Percentiles rank a stretch among this genome's conserved stretches.
Evolutionary conservation across 1,140 invertebrate genomes (phyloP).

Genomic region (Drosophila teissieri): DNA sequence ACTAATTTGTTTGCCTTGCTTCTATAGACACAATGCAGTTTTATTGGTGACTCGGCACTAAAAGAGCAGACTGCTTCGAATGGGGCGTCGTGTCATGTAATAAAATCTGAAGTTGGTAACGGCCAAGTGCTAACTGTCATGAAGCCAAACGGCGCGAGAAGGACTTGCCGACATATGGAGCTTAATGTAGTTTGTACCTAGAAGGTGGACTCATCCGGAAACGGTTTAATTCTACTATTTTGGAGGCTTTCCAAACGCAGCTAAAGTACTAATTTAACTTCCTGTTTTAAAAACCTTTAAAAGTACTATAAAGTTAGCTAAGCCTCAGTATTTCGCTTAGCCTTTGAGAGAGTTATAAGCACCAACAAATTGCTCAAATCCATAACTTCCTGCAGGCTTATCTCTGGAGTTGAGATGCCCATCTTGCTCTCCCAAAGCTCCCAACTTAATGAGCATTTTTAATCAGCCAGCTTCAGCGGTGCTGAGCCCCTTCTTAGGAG

Average conservation of each 20-base stretch:
- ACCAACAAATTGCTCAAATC: constrained; percentile 19
- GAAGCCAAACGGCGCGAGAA: constrained; percentile 20
- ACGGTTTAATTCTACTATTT: background rate
- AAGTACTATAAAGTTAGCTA: background rate
- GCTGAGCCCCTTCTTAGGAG: constrained; percentile 17
- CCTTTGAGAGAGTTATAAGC: background rate
- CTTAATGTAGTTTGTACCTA: background rate
- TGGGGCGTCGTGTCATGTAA: constrained; percentile 5
- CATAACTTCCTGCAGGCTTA: background rate
- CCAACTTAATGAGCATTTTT: constrained; percentile 18
- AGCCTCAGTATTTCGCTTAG: background rate
- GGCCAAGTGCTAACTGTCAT: constrained; percentile 11
- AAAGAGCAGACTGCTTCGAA: constrained; percentile 4
- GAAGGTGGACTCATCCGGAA: background rate
- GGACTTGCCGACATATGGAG: constrained; percentile 35
- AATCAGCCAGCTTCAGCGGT: constrained; percentile 9
- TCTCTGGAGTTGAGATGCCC: background rate
- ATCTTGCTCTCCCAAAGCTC: background rate
- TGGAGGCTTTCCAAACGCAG: background rate
- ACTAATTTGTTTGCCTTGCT: constrained; percentile 70
- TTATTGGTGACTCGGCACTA: constrained; percentile 64
- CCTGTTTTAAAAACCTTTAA: background rate
- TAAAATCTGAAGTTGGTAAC: constrained; percentile 24
- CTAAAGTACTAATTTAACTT: background rate
- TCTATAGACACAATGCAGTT: constrained; percentile 50